Evolutionary conservation across 64 coral and sea anemone genomes (phyloP).

Genomic region (Pachyseris speciosa): DNA sequence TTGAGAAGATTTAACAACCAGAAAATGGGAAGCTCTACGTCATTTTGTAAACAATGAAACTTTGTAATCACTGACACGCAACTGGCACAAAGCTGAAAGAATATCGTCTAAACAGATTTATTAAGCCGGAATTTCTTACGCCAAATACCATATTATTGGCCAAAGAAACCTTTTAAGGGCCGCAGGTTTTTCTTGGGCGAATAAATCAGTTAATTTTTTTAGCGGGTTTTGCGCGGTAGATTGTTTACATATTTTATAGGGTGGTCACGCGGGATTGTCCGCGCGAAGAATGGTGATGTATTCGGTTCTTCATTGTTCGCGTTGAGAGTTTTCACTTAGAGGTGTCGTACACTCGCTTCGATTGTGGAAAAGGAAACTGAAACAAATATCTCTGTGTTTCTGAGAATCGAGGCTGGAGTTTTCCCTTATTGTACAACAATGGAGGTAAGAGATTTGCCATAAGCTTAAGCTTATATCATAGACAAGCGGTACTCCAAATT

Average conservation of each 20-base stretch:
- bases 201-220: constrained; percentile 27
- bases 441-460: constrained; percentile 20
- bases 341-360: not conserved
- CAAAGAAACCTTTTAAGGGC: not conserved
- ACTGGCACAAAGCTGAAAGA: not conserved
- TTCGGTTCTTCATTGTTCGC: not conserved
- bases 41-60: constrained; percentile 55
- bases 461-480: not conserved
- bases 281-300: constrained; percentile 29
- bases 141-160: not conserved
- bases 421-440: not conserved
- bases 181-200: not conserved
- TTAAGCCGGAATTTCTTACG: not conserved
- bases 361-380: not conserved
- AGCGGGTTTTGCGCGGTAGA: constrained; percentile 7
- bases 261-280: constrained; percentile 49
- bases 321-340: constrained; percentile 6
- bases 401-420: not conserved
- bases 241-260: constrained; percentile 58
- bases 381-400: not conserved
- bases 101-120: constrained; percentile 7
- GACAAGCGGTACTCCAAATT: not conserved
- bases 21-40: constrained; percentile 31
- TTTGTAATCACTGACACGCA: constrained; percentile 46
- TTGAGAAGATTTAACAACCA: constrained; percentile 23